These are phyloP conservation scores for Melanchra persicariae DNA, from an alignment of 2,888 invertebrate genomes.

Conservation along the genomic window DNA sequence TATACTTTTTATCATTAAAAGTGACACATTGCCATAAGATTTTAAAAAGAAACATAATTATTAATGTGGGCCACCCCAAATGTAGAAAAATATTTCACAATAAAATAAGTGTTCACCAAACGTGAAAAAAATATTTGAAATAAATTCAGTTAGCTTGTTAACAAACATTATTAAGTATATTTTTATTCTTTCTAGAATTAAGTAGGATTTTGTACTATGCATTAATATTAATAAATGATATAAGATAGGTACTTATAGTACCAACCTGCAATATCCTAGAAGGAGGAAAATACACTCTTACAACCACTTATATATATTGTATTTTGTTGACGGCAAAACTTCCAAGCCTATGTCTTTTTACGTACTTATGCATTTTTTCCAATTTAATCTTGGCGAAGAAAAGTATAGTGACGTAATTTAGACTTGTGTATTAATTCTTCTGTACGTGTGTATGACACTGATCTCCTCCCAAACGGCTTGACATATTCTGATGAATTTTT, in stretches of 20 bases:
- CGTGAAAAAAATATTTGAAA: neutral
- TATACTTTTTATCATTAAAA: neutral
- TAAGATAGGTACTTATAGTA: slow-evolving; percentile 44
- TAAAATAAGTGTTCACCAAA: slow-evolving; percentile 4
- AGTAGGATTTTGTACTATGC: slow-evolving; percentile 52
- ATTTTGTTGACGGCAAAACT: neutral
- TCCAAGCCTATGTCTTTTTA: neutral
- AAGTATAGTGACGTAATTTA: too few relatives aligned
- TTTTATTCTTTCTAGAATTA: slow-evolving; percentile 18
- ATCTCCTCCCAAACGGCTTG: too few relatives aligned
- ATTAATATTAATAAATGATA: slow-evolving; percentile 4
- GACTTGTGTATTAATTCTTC: too few relatives aligned
- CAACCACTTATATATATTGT: slow-evolving; percentile 14
- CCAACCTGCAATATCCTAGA: slow-evolving; percentile 16
- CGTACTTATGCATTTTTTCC: too few relatives aligned
- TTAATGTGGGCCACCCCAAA: neutral
- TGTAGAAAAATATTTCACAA: neutral
- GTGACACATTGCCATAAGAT: neutral
- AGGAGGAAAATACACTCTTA: slow-evolving; percentile 14
- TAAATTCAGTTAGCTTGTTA: slow-evolving; percentile 2
- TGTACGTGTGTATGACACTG: too few relatives aligned
- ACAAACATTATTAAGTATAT: slow-evolving; percentile 3
- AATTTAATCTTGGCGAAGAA: too few relatives aligned
- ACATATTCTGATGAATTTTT: too few relatives aligned
- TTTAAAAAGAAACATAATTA: neutral